Conservation (phyloP, 1,140 invertebrate species). For the Triops longicaudatus region DNA sequence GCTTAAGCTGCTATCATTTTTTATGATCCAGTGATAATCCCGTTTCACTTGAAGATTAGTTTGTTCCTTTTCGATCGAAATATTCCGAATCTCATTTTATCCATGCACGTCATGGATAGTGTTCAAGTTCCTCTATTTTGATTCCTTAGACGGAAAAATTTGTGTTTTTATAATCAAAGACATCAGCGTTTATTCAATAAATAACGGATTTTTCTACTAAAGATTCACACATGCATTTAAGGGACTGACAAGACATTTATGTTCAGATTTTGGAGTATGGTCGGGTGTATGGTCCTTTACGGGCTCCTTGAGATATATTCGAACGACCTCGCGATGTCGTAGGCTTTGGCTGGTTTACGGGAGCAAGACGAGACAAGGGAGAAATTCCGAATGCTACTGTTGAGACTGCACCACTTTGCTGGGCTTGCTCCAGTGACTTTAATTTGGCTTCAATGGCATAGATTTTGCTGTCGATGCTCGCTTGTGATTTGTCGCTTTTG, state of each 20-base stretch:
- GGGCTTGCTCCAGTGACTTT: constrained; percentile 55
- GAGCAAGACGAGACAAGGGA: not conserved
- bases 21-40: not conserved
- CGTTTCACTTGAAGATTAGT: not conserved
- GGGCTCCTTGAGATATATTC: not conserved
- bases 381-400: not conserved
- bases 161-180: not conserved
- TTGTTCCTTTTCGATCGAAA: not conserved
- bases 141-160: not conserved
- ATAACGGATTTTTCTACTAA: not conserved
- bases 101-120: not conserved
- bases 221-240: not conserved
- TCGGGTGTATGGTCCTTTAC: not conserved
- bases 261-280: not conserved
- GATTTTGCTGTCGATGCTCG: constrained; percentile 66
- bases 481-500: constrained; percentile 51
- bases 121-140: not conserved
- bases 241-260: not conserved
- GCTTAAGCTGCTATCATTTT: not conserved
- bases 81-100: not conserved
- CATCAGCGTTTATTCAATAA: constrained; percentile 4
- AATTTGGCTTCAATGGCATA: constrained; percentile 79
- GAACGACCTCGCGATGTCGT: not conserved
- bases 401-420: not conserved
- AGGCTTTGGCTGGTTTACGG: not conserved